A percentile compares a stretch with the other conserved stretches of the same genome.
Conservation (phyloP, 2,888 invertebrate species). For the Cataglyphis cursor region DNA sequence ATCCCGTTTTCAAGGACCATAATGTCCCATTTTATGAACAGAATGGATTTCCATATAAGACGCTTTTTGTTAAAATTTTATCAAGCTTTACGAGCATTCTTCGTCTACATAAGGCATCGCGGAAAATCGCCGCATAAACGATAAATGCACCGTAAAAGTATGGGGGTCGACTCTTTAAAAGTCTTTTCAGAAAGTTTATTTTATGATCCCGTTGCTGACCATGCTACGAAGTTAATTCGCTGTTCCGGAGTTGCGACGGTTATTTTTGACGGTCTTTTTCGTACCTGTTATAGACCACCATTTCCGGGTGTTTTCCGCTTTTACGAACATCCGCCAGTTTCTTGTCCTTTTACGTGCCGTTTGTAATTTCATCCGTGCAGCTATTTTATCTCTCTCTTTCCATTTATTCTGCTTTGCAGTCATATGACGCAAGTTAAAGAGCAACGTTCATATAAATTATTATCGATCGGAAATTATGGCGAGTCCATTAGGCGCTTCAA, state of each 20-base stretch:
- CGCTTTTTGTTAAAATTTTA: slow-evolving; percentile 11
- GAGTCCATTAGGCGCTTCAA: slow-evolving; percentile 29
- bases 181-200: slow-evolving; percentile 34
- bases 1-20: slow-evolving; percentile 28
- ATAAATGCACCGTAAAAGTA: slow-evolving; percentile 14
- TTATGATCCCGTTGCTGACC: slow-evolving; percentile 3
- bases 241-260: slow-evolving; percentile 9
- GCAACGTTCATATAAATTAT: slow-evolving; percentile 33
- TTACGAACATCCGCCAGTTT: slow-evolving; percentile 24
- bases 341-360: slow-evolving; percentile 36
- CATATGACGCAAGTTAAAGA: slow-evolving; percentile 38
- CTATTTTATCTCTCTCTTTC: slow-evolving; percentile 13
- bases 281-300: not conserved
- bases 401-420: slow-evolving; percentile 18
- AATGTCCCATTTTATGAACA: slow-evolving; percentile 1
- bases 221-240: slow-evolving; percentile 20
- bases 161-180: slow-evolving; percentile 2
- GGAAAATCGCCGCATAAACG: not conserved
- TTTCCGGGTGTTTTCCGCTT: slow-evolving; percentile 42
- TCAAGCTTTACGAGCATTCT: not conserved
- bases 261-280: slow-evolving; percentile 23
- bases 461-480: slow-evolving; percentile 32
- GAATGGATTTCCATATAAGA: slow-evolving; percentile 23
- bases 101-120: not conserved
- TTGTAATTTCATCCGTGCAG: slow-evolving; percentile 41